Base-by-base conservation (phyloP, 2,113 vertebrate genomes). In the Paralichthys olivaceus region DNA sequence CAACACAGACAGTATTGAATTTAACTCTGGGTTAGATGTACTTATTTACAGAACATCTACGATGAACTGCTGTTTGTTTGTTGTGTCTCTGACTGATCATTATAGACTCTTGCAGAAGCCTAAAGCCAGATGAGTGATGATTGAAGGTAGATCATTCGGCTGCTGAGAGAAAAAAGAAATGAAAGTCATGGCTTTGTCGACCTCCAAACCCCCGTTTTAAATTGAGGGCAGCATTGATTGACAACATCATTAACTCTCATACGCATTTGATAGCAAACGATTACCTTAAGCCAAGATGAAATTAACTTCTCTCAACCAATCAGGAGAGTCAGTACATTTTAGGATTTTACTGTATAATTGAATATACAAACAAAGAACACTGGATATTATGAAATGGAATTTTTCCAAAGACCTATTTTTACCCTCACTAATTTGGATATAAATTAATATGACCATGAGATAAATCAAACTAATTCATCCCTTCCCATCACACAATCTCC, bases 201-300 rank as follows among this genome's bases (percentile, higher is more conserved):
- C 84, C 87, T 82, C 66, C 81, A 87, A 69, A 85, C 78, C 74
- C 85, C 80, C 4, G 0, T 67, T 87, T 84, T 85, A 87, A 87
- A 91, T 88, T 80, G 87, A 87, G 88, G 89, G 70, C 87, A 87
- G 75, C 64, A 13, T 22, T 89, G 90, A 89, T 85, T 89, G 84
- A 89, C 87, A 91, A 28, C 87, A 83, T 87, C 79, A 90, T 90
- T 89, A 89, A 84, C 84, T 82, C 69, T 22, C 15, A 84, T 66
- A 79, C 78, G 75, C 79, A 82, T 72, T 81, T 90, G 74, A 90
- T 87, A 73, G 84, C 64, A 59, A 54, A 79, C 22, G 43, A 87
- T 88, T 70, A 83, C 77, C 60, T 54, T 70, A 76, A 77, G 74
- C 55, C 63, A 29, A 59, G 49, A 79, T 80, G 54, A 80, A 85